Percentiles rank a stretch among this genome's conserved stretches.
Conservation (phyloP, 2,797 vertebrate species). For the Spea hammondii region DNA sequence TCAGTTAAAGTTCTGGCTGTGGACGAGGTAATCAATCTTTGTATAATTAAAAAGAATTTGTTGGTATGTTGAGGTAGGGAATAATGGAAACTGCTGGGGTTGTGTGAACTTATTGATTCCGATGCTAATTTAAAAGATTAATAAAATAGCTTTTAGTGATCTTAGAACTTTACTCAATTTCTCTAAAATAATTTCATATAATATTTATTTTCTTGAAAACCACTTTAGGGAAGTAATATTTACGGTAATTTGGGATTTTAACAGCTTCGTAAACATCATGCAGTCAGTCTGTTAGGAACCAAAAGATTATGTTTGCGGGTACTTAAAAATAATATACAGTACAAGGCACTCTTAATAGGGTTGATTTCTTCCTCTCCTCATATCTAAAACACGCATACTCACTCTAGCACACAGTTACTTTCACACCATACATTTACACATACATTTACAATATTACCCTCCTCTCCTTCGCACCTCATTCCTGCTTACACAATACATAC, state of each 20-base stretch:
- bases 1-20: constrained; percentile 18
- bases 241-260: background rate
- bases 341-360: too few relatives aligned
- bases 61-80: constrained; percentile 15
- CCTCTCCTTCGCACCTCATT: too few relatives aligned
- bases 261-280: background rate
- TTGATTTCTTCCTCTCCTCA: too few relatives aligned
- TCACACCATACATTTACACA: too few relatives aligned
- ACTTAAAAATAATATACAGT: too few relatives aligned
- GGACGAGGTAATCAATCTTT: constrained; percentile 22
- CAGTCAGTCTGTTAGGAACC: background rate
- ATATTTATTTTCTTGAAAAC: constrained; percentile 5
- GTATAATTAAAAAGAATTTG: constrained; percentile 40
- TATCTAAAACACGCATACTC: too few relatives aligned
- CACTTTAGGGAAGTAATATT: constrained; percentile 34
- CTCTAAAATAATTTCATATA: constrained; percentile 20
- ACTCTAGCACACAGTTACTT: too few relatives aligned
- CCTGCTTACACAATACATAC: too few relatives aligned
- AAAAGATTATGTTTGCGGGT: too few relatives aligned
- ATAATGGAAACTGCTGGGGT: constrained; percentile 28
- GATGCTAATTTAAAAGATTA: constrained; percentile 43
- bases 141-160: constrained; percentile 50
- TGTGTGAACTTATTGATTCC: constrained; percentile 19
- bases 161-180: constrained; percentile 30
- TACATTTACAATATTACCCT: too few relatives aligned